phyloP scores from a whole-genome alignment of 1,140 invertebrate species.

The Trichoplusia ni region DNA sequence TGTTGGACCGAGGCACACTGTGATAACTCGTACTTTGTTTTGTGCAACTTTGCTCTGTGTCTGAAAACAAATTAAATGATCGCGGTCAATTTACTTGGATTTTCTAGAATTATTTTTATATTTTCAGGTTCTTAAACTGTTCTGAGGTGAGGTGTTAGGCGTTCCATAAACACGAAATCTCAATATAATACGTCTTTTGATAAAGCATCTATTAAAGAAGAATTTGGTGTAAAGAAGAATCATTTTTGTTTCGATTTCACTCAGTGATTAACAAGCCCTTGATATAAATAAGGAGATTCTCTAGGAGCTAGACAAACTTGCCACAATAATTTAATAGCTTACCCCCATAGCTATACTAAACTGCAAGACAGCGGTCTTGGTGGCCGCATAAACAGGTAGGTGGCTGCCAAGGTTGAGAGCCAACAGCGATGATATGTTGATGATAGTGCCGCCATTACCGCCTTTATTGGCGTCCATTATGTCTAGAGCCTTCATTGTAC shows the following conservation, averaged over 20 bases:
- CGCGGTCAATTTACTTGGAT: not conserved
- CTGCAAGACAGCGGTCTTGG: conserved; percentile 82
- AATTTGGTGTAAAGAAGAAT: too few relatives aligned
- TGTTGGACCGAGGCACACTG: conserved; percentile 77
- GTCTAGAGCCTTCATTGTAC: conserved; percentile 79
- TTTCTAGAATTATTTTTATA: too few relatives aligned
- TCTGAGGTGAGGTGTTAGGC: too few relatives aligned
- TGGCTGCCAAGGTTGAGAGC: conserved; percentile 78
- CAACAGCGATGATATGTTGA: conserved; percentile 79
- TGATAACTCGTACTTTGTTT: conserved; percentile 71
- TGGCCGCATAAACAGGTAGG: conserved; percentile 82
- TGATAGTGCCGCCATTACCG: conserved; percentile 71
- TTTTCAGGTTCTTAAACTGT: too few relatives aligned
- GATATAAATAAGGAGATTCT: too few relatives aligned
- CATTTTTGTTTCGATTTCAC: too few relatives aligned
- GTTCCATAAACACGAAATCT: too few relatives aligned
- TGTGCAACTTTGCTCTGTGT: conserved; percentile 52
- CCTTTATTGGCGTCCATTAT: conserved; percentile 80
- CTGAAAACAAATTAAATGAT: conserved; percentile 51
- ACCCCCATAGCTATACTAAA: conserved; percentile 80
- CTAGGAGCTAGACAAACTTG: too few relatives aligned
- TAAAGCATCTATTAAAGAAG: too few relatives aligned
- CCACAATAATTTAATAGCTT: conserved; percentile 39
- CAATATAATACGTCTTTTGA: too few relatives aligned
- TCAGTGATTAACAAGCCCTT: too few relatives aligned